Conservation (phyloP, 2,113 vertebrate genomes). For the Etia nguti region DNA sequence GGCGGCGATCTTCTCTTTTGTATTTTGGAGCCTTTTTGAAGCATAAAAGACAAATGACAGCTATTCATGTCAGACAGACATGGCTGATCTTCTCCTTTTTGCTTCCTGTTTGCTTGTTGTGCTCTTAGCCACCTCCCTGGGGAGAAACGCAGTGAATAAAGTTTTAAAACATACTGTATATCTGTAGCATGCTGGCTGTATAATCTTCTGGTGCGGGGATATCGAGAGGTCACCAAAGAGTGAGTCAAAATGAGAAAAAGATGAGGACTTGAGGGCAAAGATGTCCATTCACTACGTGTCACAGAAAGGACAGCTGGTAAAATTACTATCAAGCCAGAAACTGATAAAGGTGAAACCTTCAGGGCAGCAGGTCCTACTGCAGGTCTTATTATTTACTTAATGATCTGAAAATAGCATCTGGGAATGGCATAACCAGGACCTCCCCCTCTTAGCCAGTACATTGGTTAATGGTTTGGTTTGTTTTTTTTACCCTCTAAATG, state of each 20-base stretch:
- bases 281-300: background rate
- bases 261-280: background rate
- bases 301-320: background rate
- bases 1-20: background rate
- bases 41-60: background rate
- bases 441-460: background rate
- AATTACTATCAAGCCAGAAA: constrained; percentile 6
- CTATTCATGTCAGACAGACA: background rate
- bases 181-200: background rate
- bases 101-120: constrained; percentile 18
- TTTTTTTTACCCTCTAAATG: background rate
- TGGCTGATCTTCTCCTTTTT: background rate
- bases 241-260: background rate
- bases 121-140: background rate
- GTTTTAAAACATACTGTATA: background rate
- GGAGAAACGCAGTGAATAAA: background rate
- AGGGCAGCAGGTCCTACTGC: background rate
- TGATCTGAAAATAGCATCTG: background rate
- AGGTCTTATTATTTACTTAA: background rate
- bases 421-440: background rate
- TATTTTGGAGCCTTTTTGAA: background rate
- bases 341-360: background rate
- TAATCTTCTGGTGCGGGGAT: background rate
- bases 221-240: background rate
- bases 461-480: background rate